Conservation (phyloP, 2,797 vertebrate species). For the Eulemur rubriventer region DNA sequence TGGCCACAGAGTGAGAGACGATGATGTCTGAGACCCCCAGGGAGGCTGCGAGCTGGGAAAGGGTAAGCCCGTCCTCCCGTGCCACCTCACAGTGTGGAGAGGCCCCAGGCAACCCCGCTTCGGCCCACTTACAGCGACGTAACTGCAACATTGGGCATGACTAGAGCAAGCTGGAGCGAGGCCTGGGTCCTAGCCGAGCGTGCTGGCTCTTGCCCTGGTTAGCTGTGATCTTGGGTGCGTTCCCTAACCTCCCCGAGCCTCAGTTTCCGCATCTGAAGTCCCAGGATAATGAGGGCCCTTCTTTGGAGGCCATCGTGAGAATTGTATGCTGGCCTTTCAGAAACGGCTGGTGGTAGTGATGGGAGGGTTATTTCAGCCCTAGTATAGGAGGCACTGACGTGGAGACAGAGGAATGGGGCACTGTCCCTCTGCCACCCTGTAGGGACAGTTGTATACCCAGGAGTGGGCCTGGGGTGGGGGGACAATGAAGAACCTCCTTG, state of each 20-base stretch:
- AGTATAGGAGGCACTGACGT: fast-evolving
- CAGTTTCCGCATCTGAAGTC: background rate
- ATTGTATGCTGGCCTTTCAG: background rate
- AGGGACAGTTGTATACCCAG: background rate
- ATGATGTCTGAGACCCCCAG: background rate
- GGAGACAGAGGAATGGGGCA: background rate
- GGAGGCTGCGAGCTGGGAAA: background rate
- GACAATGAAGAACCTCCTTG: fast-evolving
- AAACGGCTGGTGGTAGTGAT: fast-evolving
- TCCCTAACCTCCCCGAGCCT: background rate
- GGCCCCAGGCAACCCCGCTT: fast-evolving
- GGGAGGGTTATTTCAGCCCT: fast-evolving
- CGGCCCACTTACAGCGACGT: fast-evolving
- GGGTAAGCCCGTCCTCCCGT: background rate
- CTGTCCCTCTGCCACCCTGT: background rate
- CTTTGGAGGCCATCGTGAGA: background rate
- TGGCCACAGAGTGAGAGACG: background rate
- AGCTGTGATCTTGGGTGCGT: background rate
- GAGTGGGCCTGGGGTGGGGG: fast-evolving
- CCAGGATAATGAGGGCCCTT: background rate
- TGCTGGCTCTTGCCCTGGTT: background rate
- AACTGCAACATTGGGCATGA: fast-evolving
- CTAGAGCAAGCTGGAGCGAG: background rate
- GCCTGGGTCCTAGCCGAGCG: background rate
- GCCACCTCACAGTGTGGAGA: fast-evolving